These are phyloP conservation scores for Cryptoblepharus egeriae DNA, from an alignment of 2,797 vertebrate genomes.

Conservation along the genomic window DNA sequence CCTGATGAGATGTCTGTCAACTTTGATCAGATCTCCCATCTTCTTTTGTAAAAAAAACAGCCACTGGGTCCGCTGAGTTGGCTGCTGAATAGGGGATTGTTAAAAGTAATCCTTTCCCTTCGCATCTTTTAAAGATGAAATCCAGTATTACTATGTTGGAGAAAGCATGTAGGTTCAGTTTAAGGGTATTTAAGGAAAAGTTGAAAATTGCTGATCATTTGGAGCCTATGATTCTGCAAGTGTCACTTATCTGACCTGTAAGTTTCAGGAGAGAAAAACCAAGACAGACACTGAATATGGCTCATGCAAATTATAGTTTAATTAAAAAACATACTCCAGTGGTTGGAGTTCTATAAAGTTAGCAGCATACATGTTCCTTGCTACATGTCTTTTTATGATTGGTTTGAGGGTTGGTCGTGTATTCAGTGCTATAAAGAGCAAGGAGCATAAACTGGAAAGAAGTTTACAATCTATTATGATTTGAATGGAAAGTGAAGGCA, in stretches of 20 bases:
- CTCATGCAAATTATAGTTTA: constrained; percentile 15
- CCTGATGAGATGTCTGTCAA: neutral
- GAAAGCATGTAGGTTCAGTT: neutral
- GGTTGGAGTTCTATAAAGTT: neutral
- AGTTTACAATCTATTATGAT: neutral
- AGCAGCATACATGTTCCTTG: constrained; percentile 5
- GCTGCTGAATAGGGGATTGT: neutral
- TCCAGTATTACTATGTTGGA: too few species aligned
- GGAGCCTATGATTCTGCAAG: too few species aligned
- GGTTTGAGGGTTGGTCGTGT: neutral
- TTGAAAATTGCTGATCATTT: too few species aligned
- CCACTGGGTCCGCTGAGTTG: too few species aligned
- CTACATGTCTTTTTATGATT: neutral
- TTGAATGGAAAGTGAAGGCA: neutral
- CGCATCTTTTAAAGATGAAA: neutral
- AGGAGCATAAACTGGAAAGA: neutral
- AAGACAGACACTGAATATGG: constrained; percentile 38
- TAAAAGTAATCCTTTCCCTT: neutral
- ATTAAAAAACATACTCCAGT: constrained; percentile 1
- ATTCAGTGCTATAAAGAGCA: constrained; percentile 1
- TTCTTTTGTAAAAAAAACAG: too few species aligned
- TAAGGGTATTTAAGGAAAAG: too few species aligned
- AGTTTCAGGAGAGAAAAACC: neutral
- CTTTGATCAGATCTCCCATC: neutral
- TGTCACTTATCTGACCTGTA: neutral